A percentile compares a stretch with the other conserved stretches of the same genome.
These are phyloP conservation scores for Samia ricini DNA, from an alignment of 1,140 invertebrate genomes.

Conservation along the genomic window DNA sequence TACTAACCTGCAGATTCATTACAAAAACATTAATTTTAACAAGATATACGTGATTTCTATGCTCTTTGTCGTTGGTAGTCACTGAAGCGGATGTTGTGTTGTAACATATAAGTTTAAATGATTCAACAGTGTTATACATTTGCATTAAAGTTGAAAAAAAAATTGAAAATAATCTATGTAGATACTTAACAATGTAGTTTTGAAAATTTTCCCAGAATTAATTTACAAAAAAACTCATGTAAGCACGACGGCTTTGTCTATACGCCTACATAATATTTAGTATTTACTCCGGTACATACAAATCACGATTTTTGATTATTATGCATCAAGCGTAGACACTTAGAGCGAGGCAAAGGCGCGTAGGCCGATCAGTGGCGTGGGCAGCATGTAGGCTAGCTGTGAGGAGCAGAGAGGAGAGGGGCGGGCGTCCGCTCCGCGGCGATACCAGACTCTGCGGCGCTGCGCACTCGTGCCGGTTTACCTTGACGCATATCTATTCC, in stretches of 20 bases:
- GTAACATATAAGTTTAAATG: background rate
- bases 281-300: background rate
- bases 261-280: background rate
- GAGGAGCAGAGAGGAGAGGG: conserved; percentile 7
- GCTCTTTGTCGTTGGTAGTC: background rate
- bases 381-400: conserved; percentile 23
- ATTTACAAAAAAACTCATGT: background rate
- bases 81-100: background rate
- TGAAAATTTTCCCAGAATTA: background rate
- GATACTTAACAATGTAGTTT: background rate
- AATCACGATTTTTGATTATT: conserved; percentile 33
- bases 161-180: too few species aligned
- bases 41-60: background rate
- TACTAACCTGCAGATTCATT: conserved; percentile 4
- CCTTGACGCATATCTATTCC: conserved; percentile 42
- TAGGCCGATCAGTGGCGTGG: conserved; percentile 46
- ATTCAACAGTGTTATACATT: background rate
- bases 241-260: background rate
- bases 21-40: background rate
- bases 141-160: too few species aligned
- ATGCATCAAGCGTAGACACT: conserved; percentile 41
- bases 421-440: background rate
- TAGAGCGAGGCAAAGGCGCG: conserved; percentile 38
- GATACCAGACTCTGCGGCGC: conserved; percentile 45
- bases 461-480: conserved; percentile 31